Evolutionary conservation across 2,113 vertebrate species (phyloP), one percentile per base, ranked within the genome.

Genomic region (Chamaetylas fuelleborni): DNA sequence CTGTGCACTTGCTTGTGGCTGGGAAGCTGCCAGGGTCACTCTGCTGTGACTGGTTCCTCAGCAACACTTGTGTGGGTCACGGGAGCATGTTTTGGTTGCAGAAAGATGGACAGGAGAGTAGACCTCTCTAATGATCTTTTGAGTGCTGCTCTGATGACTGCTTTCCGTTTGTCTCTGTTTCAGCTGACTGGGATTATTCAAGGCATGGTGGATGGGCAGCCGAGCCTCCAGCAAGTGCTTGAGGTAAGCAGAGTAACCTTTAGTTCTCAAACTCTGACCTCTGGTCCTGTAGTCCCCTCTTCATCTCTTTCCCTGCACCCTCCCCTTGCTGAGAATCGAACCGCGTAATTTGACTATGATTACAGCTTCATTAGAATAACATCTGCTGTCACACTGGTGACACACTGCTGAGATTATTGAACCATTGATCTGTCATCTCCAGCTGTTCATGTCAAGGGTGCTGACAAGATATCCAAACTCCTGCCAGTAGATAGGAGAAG

Each of bases 161-260:
- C 83, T 71, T 82, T 94, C 94, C 95, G 9, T 96, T 94, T 97
- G 86, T 97, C 80, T 97, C 95, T 70, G 19, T 98, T 98, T 96
- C 96, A 98, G 98, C 98, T 98, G 93, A 98, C 98, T 42, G 98
- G 98, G 93, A 98, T 98, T 96, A 98, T 98, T 97, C 98, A 98
- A 97, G 98, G 97, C 93, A 98, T 98, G 98, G 98, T 98, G 96
- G 98, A 98, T 97, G 98, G 98, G 60, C 98, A 98, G 93, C 98
- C 98, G 2, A 98, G 97, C 96, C 97, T 98, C 88, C 98, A 98
- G 97, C 98, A 98, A 98, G 98, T 98, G 95, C 98, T 98, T 86
- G 98, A 98, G 98, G 98, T 98, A 97, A 98, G 98, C 94, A 85
- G 91, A 96, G 76, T 97, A 97, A 98, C 98, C 97, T 98, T 97